A percentile compares a stretch with the other conserved stretches of the same genome.
Evolutionary conservation across 2,888 invertebrate genomes (phyloP).

Genomic region (Onthophagus sagittarius): DNA sequence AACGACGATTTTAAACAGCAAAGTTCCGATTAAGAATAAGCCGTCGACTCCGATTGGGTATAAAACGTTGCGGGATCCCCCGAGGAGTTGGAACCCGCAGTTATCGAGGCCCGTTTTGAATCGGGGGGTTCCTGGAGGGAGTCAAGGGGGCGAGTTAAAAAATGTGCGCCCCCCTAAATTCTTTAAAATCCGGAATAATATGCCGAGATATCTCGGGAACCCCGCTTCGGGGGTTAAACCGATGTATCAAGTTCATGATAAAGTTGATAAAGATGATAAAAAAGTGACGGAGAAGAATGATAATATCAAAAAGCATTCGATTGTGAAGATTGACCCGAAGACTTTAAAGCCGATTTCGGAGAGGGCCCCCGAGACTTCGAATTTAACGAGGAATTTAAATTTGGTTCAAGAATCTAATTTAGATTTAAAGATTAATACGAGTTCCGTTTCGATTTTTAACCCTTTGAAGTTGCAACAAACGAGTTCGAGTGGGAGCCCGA

Average conservation of each 20-base stretch:
- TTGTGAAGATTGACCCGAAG: constrained; percentile 57
- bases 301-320: constrained; percentile 45
- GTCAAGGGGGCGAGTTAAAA: constrained; percentile 37
- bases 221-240: constrained; percentile 60
- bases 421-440: constrained; percentile 46
- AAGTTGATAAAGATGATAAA: constrained; percentile 40
- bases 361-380: constrained; percentile 43
- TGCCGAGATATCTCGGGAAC: constrained; percentile 55
- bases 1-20: constrained; percentile 29
- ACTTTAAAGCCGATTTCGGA: constrained; percentile 54
- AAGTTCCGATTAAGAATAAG: constrained; percentile 37
- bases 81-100: constrained; percentile 60
- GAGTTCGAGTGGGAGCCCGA: constrained; percentile 33
- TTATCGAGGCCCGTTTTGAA: constrained; percentile 50
- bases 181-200: constrained; percentile 55
- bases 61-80: constrained; percentile 57
- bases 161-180: constrained; percentile 53
- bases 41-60: constrained; percentile 50
- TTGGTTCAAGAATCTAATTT: not conserved
- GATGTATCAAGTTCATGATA: constrained; percentile 52
- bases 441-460: constrained; percentile 48
- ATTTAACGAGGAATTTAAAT: constrained; percentile 28
- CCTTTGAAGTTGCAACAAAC: constrained; percentile 43
- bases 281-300: constrained; percentile 34
- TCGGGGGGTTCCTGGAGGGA: constrained; percentile 22